A percentile compares a stretch with the other conserved stretches of the same genome.
phyloP scores from a whole-genome alignment of 2,797 vertebrate genomes.

The Bufotes viridis region DNA sequence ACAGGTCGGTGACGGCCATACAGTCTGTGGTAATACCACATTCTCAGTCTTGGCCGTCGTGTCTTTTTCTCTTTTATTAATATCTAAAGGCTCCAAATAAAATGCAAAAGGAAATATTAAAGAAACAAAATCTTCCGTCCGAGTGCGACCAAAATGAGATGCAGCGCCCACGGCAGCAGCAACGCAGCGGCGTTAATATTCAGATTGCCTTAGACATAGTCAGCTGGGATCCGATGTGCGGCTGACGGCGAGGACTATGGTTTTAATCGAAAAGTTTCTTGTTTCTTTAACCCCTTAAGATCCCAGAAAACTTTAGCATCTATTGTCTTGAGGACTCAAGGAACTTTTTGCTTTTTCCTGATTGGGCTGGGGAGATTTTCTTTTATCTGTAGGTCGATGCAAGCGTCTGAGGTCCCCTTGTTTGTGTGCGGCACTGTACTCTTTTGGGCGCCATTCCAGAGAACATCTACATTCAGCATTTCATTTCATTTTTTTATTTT shows the following conservation, averaged over 20 bases:
- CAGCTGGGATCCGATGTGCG: neutral
- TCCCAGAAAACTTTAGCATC: neutral
- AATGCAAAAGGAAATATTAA: neutral
- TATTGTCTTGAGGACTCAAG: too few relatives aligned
- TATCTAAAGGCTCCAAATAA: neutral
- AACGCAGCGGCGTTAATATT: neutral
- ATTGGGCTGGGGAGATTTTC: too few relatives aligned
- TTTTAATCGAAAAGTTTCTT: neutral
- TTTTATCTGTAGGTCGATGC: too few relatives aligned
- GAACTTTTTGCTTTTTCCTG: too few relatives aligned
- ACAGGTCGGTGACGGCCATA: neutral
- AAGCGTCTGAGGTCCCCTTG: too few relatives aligned
- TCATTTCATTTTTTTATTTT: too few relatives aligned
- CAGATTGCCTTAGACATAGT: neutral
- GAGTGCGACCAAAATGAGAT: too few relatives aligned
- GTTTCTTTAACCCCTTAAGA: neutral
- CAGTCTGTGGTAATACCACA: neutral
- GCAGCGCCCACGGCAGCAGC: neutral
- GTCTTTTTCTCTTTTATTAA: neutral
- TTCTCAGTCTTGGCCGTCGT: neutral
- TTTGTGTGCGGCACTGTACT: too few relatives aligned
- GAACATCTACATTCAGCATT: too few relatives aligned
- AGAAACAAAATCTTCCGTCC: neutral
- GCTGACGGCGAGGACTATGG: neutral
- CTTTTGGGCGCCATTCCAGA: too few relatives aligned